Evolutionary conservation across 1,140 invertebrate genomes (phyloP), one percentile per base, ranked within the genome.

Genomic region (Pissodes strobi): DNA sequence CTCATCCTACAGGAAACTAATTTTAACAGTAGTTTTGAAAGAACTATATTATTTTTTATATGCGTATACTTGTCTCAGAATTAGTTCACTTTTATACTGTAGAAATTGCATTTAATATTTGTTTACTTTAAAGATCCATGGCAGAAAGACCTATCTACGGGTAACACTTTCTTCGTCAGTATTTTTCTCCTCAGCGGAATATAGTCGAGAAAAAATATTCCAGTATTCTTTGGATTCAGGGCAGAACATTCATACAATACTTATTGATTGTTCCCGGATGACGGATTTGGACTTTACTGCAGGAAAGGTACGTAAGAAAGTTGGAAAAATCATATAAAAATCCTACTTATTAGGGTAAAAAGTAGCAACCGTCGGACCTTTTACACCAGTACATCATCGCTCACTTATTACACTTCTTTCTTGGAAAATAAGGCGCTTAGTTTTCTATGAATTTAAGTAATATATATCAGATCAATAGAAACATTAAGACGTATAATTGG

Each of bases 131-230:
- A 68, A 83, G 82, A 78, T 78, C 43, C 46, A 69, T 17, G 67
- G 67, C 5, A 74, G 73, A 13, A 68, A 72, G 15, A 76, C 79
- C 23, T 85, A 84, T 69, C 68, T 85, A 2, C 73, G 84, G 22
- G 69, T 88, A 2, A 82, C 79, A 4, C 82, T 85, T n/a, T 81
- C 82, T 74, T 68, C 84, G 12, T 83, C 84, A 38, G 74, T 88
- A 6, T 82, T 83, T 18, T 88, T 87, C 69, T 86, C 86, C 1
- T 83, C 84, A 1, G 82, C 85, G 12, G 86, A 87, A 68, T 86
- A 86, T 71, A 73, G 87, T 21, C 77, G 84, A 58, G 76, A 81
- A 34, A 78, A 80, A 17, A 82, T 88, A 3, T 78, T 80, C 6
- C 84, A 85, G 64, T 79, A 77, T 43, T 77, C 73, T 37, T 66